phyloP scores from a whole-genome alignment of 2,113 vertebrate species.

The Chamaetylas fuelleborni region DNA sequence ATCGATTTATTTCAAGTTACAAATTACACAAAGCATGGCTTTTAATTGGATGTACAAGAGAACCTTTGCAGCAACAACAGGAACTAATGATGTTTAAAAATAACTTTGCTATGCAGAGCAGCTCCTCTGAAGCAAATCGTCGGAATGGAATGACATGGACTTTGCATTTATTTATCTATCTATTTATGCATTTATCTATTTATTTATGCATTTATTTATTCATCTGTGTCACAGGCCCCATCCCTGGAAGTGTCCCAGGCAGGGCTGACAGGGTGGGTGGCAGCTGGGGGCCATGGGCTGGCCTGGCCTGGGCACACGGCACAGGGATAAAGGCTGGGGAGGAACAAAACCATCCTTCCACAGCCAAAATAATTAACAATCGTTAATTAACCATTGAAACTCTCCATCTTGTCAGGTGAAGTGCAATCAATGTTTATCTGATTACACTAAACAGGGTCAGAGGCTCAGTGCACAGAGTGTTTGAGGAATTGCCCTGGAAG shows the following conservation, averaged over 20 bases:
- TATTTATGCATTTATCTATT: neutral
- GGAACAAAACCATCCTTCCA: neutral
- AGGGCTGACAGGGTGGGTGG: neutral
- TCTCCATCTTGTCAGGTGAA: neutral
- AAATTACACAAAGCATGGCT: neutral
- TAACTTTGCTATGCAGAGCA: neutral
- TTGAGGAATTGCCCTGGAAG: neutral
- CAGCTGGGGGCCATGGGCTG: neutral
- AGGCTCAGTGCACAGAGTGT: neutral
- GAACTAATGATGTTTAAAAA: conserved; percentile 40
- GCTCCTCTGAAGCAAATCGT: neutral
- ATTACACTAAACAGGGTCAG: neutral
- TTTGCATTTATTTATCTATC: neutral
- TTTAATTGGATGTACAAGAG: conserved; percentile 41
- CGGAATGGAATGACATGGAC: neutral
- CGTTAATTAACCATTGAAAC: neutral
- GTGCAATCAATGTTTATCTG: neutral
- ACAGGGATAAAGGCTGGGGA: neutral
- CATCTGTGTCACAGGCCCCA: neutral
- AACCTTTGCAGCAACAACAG: neutral
- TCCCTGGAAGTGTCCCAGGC: neutral
- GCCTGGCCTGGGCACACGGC: neutral
- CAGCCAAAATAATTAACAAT: neutral
- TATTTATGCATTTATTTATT: neutral
- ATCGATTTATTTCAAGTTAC: conserved; percentile 7